Conservation (phyloP, 2,113 vertebrate species). For the Dascyllus trimaculatus region DNA sequence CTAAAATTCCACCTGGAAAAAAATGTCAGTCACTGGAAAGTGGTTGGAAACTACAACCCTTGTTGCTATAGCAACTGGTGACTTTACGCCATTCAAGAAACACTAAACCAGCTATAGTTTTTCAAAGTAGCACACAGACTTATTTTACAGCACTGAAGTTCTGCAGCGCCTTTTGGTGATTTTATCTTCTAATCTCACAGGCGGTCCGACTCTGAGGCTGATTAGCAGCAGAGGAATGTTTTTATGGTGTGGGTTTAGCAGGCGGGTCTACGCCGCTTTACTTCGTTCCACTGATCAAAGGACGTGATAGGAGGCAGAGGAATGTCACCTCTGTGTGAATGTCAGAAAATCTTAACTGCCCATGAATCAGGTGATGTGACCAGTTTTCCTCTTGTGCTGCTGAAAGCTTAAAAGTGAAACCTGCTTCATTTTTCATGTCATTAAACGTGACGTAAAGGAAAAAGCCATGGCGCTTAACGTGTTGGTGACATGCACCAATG, state of each 20-base stretch:
- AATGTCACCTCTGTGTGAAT: constrained; percentile 52
- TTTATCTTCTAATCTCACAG: background rate
- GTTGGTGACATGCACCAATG: constrained; percentile 37
- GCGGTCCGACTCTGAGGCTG: constrained; percentile 40
- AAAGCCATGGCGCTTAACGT: constrained; percentile 24
- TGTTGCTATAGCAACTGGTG: background rate
- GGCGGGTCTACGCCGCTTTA: constrained; percentile 29
- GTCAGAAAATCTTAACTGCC: constrained; percentile 20
- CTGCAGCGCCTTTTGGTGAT: background rate
- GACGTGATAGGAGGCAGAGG: constrained; percentile 42
- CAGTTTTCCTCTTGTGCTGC: background rate
- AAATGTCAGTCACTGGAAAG: background rate
- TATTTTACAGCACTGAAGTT: background rate
- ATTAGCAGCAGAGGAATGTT: constrained; percentile 71
- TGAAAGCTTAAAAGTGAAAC: background rate
- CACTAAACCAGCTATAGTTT: background rate
- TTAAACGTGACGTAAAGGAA: constrained; percentile 39
- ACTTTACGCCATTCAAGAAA: background rate
- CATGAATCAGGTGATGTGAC: constrained; percentile 2
- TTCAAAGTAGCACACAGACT: background rate
- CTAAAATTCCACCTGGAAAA: background rate
- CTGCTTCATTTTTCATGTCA: background rate
- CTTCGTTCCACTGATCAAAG: constrained; percentile 62
- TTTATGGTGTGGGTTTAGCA: constrained; percentile 59
- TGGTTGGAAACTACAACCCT: background rate